A percentile compares a stretch with the other conserved stretches of the same genome.
Evolutionary conservation across 2,797 vertebrate genomes (phyloP).

Genomic region (Helostoma temminkii): DNA sequence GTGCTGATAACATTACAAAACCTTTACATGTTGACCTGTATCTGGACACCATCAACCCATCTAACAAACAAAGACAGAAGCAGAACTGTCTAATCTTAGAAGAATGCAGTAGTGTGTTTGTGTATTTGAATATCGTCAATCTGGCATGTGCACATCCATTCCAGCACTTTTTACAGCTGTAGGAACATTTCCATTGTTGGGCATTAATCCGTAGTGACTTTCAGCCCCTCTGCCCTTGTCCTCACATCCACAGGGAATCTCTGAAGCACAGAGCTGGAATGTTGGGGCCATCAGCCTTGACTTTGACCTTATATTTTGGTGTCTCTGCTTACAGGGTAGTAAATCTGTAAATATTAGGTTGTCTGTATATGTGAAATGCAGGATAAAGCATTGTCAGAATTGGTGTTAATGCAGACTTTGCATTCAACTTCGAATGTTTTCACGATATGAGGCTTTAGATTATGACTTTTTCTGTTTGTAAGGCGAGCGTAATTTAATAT

Average conservation of each 20-base stretch:
- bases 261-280: slow-evolving; percentile 56
- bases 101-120: slow-evolving; percentile 24
- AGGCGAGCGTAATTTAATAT: slow-evolving; percentile 21
- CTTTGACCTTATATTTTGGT: slow-evolving; percentile 35
- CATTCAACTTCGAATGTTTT: background rate
- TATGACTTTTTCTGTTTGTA: slow-evolving; percentile 1
- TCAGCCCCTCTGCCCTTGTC: slow-evolving; percentile 51
- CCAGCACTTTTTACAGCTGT: slow-evolving; percentile 62
- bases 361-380: slow-evolving; percentile 15
- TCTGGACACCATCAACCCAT: slow-evolving; percentile 17
- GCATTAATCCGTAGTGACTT: slow-evolving; percentile 74
- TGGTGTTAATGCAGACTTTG: background rate
- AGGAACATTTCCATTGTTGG: slow-evolving; percentile 69
- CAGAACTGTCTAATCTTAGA: slow-evolving; percentile 22
- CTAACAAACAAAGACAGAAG: slow-evolving; percentile 9
- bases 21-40: slow-evolving; percentile 2
- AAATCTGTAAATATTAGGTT: slow-evolving; percentile 24
- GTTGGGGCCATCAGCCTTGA: slow-evolving; percentile 52
- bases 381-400: background rate
- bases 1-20: background rate
- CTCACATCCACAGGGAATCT: slow-evolving; percentile 61
- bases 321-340: slow-evolving; percentile 7
- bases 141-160: slow-evolving; percentile 17
- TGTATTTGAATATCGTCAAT: slow-evolving; percentile 1
- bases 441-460: no score